Conservation (phyloP, 2,113 vertebrate genomes). For the Alectura lathami region DNA sequence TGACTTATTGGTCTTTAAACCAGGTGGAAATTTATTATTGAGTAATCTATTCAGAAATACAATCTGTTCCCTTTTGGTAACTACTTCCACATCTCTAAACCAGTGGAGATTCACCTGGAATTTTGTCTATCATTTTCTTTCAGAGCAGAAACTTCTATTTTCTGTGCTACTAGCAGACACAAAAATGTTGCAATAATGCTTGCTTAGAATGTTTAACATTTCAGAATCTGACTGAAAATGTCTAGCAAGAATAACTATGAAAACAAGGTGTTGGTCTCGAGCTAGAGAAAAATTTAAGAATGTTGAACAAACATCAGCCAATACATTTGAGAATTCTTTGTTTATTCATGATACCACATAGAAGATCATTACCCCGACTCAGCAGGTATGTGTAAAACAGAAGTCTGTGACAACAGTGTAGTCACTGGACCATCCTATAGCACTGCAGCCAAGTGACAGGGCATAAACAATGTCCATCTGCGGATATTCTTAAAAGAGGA, state of each 20-base stretch:
- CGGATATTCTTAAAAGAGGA: neutral
- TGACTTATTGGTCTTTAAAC: neutral
- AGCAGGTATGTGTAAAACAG: neutral
- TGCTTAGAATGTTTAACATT: neutral
- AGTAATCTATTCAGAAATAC: neutral
- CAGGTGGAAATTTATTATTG: neutral
- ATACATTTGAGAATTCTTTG: neutral
- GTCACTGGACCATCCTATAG: neutral
- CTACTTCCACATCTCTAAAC: neutral
- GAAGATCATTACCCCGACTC: neutral
- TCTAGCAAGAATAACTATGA: neutral
- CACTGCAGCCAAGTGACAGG: neutral
- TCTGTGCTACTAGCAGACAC: neutral
- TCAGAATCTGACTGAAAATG: neutral
- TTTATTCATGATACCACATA: neutral
- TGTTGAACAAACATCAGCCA: neutral
- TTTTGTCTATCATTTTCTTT: neutral
- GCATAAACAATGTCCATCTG: no score
- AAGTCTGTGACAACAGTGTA: neutral
- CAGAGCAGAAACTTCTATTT: neutral
- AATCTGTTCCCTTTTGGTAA: neutral
- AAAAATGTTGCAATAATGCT: neutral
- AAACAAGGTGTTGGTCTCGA: neutral
- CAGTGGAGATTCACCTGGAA: neutral
- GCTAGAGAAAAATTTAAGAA: neutral